Evolutionary conservation across 2,888 invertebrate genomes (phyloP).

Genomic region (Clistopyga incitator): DNA sequence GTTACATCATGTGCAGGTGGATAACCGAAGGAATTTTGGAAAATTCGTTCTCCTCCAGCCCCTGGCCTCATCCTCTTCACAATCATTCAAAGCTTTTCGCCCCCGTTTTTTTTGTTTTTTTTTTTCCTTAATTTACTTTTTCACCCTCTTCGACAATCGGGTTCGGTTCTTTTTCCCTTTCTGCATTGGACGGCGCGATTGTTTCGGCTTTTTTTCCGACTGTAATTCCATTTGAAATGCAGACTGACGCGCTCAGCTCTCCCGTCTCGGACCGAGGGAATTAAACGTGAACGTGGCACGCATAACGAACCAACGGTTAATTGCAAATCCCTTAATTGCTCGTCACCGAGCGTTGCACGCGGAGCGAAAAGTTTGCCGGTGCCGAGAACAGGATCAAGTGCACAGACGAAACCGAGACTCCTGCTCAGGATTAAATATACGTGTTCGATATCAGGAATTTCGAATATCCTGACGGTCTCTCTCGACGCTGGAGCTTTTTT

Average conservation of each 20-base stretch:
- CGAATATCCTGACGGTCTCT: constrained; percentile 46
- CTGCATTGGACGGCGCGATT: constrained; percentile 50
- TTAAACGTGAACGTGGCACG: constrained; percentile 82
- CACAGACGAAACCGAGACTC: neutral
- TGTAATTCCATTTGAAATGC: constrained; percentile 83
- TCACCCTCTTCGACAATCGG: neutral
- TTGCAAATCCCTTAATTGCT: constrained; percentile 73
- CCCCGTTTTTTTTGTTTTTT: neutral
- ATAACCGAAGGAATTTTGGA: neutral
- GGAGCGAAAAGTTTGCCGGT: constrained; percentile 58
- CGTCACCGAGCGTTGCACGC: constrained; percentile 64
- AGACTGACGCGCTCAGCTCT: constrained; percentile 78
- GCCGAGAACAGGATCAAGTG: neutral
- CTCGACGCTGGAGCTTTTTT: constrained; percentile 1
- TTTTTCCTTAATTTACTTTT: constrained; percentile 4
- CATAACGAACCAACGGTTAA: constrained; percentile 75
- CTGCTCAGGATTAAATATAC: constrained; percentile 39
- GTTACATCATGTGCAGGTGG: constrained; percentile 85
- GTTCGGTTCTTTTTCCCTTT: constrained; percentile 4
- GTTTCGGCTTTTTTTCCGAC: constrained; percentile 64
- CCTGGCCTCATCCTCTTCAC: neutral
- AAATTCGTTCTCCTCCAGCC: neutral
- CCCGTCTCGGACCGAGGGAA: constrained; percentile 80
- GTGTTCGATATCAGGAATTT: constrained; percentile 54
- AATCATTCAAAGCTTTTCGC: neutral